phyloP scores from a whole-genome alignment of 1,140 invertebrate species.

The Caenorhabditis brenneri region DNA sequence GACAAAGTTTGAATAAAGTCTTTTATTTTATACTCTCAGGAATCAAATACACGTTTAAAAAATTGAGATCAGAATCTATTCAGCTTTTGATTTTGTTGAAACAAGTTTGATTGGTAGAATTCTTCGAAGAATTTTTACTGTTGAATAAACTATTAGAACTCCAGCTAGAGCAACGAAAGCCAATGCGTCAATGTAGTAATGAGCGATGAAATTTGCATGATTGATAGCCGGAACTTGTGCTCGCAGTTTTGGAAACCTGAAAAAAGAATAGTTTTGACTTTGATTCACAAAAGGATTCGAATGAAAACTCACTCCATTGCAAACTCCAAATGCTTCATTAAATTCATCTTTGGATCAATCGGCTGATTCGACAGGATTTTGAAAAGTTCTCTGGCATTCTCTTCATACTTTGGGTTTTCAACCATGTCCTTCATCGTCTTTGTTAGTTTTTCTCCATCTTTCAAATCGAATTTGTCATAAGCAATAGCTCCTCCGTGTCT shows the following conservation, averaged over 20 bases:
- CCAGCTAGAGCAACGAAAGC: neutral
- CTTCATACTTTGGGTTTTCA: neutral
- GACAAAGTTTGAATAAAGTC: neutral
- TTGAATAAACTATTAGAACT: neutral
- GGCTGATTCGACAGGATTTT: slow-evolving; percentile 6
- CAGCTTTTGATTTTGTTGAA: neutral
- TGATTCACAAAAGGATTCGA: neutral
- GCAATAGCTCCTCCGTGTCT: slow-evolving; percentile 48
- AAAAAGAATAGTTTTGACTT: neutral
- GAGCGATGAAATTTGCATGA: neutral
- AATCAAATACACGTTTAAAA: neutral
- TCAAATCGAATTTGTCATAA: slow-evolving; percentile 23
- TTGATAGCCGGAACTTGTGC: neutral
- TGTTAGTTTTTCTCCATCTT: neutral
- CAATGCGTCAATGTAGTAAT: neutral
- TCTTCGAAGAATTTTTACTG: neutral
- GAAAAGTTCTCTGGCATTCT: neutral
- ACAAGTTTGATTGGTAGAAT: neutral
- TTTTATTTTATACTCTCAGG: neutral
- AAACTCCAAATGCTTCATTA: slow-evolving; percentile 46
- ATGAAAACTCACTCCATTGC: slow-evolving; percentile 3
- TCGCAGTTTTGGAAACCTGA: slow-evolving; percentile 6
- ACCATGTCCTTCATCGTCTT: neutral
- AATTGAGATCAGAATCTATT: neutral
- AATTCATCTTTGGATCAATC: slow-evolving; percentile 11